Conservation (phyloP, 1,140 invertebrate species). For the Rhizoglyphus robini region DNA sequence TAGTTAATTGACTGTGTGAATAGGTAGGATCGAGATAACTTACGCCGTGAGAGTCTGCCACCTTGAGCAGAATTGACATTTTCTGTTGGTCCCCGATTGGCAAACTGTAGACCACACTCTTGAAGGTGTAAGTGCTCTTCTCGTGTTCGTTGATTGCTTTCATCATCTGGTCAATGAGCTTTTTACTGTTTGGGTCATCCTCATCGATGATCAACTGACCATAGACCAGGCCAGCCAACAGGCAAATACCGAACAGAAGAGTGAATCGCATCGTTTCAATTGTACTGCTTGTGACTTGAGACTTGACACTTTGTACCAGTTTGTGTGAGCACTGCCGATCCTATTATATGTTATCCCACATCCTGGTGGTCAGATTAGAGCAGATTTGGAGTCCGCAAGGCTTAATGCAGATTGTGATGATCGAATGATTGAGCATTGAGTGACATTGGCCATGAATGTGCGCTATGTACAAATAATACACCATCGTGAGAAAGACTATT, state of each 20-base stretch:
- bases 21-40: neutral
- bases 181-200: neutral
- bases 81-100: neutral
- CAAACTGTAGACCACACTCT: neutral
- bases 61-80: neutral
- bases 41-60: neutral
- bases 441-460: no score
- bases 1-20: neutral
- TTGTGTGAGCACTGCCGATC: no score
- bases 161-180: neutral
- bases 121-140: neutral
- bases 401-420: no score
- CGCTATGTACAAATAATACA: no score
- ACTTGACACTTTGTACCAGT: neutral
- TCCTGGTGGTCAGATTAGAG: neutral
- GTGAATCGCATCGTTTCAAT: neutral
- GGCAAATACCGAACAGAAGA: neutral
- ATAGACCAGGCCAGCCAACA: neutral
- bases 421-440: no score
- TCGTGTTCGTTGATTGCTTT: constrained; percentile 5
- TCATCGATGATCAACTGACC: constrained; percentile 14
- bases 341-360: no score
- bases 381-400: no score
- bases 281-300: neutral
- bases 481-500: no score